A percentile compares a stretch with the other conserved stretches of the same genome.
Conservation (phyloP, 2,113 vertebrate species). For the Gavialis gangeticus region DNA sequence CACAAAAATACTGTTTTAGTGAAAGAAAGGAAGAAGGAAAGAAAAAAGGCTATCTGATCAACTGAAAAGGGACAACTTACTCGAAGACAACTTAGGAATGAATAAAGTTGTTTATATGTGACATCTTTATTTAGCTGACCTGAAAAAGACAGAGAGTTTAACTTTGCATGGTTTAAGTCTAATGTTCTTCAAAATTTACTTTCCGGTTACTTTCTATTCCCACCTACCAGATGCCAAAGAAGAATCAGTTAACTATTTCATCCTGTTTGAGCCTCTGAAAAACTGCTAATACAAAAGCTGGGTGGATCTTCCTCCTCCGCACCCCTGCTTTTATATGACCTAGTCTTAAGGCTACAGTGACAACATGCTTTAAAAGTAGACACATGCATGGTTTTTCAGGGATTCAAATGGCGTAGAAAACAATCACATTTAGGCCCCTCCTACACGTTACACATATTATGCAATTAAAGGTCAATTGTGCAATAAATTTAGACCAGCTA, state of each 20-base stretch:
- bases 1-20: not conserved
- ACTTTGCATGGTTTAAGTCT: not conserved
- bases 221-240: not conserved
- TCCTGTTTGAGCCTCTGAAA: no score
- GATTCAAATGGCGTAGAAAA: no score
- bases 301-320: no score
- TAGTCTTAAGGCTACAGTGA: no score
- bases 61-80: constrained; percentile 50
- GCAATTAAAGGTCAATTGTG: no score
- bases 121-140: constrained; percentile 82
- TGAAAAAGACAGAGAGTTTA: constrained; percentile 57
- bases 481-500: no score
- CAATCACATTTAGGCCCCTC: no score
- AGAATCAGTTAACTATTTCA: not conserved
- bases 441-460: no score
- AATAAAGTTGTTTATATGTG: constrained; percentile 77
- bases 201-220: not conserved
- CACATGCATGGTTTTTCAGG: no score
- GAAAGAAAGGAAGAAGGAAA: fast-evolving
- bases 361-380: no score
- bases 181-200: not conserved
- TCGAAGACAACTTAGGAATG: constrained; percentile 82
- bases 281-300: no score
- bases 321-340: no score
- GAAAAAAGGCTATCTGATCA: not conserved